Conservation (phyloP, 2,888 invertebrate genomes). For the Azorinus chamasolen region DNA sequence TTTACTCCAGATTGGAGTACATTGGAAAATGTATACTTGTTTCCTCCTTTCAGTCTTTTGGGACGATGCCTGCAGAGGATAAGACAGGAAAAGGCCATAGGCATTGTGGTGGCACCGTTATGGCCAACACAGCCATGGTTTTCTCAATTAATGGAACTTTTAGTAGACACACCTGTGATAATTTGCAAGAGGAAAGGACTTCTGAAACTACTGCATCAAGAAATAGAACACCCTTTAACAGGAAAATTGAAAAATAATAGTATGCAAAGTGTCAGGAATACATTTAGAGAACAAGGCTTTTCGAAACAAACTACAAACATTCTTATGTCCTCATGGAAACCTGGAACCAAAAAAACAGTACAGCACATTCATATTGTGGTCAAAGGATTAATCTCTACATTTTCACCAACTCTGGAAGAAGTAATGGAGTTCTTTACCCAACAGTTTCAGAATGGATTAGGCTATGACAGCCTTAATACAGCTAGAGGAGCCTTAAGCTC, state of each 20-base stretch:
- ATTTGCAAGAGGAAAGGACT: slow-evolving; percentile 16
- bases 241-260: slow-evolving; percentile 19
- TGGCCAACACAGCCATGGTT: slow-evolving; percentile 50
- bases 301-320: slow-evolving; percentile 22
- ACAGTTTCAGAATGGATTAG: slow-evolving; percentile 39
- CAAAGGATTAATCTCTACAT: slow-evolving; percentile 19
- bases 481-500: slow-evolving; percentile 25
- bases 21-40: slow-evolving; percentile 9
- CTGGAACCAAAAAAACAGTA: slow-evolving; percentile 22
- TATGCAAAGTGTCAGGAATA: slow-evolving; percentile 35
- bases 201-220: not conserved
- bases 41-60: slow-evolving; percentile 36
- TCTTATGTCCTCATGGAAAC: slow-evolving; percentile 24
- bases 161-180: slow-evolving; percentile 8
- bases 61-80: slow-evolving; percentile 21
- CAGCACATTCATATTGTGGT: slow-evolving; percentile 30
- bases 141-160: slow-evolving; percentile 8
- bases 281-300: slow-evolving; percentile 36
- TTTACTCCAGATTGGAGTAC: slow-evolving; percentile 27
- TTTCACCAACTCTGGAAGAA: slow-evolving; percentile 28
- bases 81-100: slow-evolving; percentile 28
- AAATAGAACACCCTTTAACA: slow-evolving; percentile 12
- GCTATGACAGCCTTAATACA: slow-evolving; percentile 40
- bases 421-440: slow-evolving; percentile 37
- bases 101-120: slow-evolving; percentile 35